Base-by-base conservation (phyloP, 2,797 vertebrate species). In the Menidia menidia region DNA sequence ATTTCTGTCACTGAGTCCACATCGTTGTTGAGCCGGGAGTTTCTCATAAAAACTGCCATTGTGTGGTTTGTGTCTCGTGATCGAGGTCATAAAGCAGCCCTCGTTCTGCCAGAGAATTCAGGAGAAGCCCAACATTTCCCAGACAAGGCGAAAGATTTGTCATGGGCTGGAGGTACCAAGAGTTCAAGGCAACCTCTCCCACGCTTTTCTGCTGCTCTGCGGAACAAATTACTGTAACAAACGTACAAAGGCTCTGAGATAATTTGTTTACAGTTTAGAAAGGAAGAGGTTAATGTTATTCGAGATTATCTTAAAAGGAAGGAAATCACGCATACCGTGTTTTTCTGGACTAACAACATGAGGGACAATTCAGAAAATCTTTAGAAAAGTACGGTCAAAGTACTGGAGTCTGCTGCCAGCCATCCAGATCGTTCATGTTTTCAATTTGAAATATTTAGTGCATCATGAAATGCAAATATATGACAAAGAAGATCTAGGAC, bases 151-250 rank as follows among this genome's bases (percentile, higher is more conserved):
- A 83, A 85, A 83, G 73, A 85, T 78, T 83, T 88, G 69, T 74
- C 82, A 41, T 8, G 19, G 84, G 68, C 62, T 74, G 79, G 45
- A 79, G 74, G 81, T 74, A 75, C 65, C 25, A 43, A 69, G 78
- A 84, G 87, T 86, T 86, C 87, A 89, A 86, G 89, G 83, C 82
- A 83, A 88, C 78, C 80, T 85, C 65, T 74, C n/a, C 81, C 61
- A 47, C 73, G 43, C 35, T 7, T 7, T 39, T 39, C 69, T 25
- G 13, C 39, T 52, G n/a, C 39, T 3, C 19, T 30, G 54, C 5
- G 12, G 32, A 66, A 56, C 54, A 58, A 61, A 65, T 66, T 67
- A 58, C 54, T 80, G 82, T 76, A 72, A 76, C 64, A 57, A 72
- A 31, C 39, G 2, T 52, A 42, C 33, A 2, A 60, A 52, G 55